phyloP scores from a whole-genome alignment of 2,888 invertebrate genomes.

The Coelopa pilipes region DNA sequence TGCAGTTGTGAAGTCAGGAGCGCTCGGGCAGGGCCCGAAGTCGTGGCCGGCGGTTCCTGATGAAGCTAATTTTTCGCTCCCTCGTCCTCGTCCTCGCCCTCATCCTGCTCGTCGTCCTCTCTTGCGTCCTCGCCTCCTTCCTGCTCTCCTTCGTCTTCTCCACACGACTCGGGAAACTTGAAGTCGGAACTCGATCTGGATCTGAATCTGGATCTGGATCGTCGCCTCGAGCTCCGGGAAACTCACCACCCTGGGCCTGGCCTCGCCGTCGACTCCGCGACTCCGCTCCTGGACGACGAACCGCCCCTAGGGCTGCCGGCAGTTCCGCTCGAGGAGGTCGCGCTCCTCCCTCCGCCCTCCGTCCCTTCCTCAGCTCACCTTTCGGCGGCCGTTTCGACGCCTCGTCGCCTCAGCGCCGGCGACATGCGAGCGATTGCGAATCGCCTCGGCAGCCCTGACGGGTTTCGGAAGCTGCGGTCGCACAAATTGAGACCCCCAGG shows the following conservation, averaged over 20 bases:
- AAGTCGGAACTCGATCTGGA: no score
- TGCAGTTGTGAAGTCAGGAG: not conserved
- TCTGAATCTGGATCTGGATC: not conserved
- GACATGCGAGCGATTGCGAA: slow-evolving; percentile 54
- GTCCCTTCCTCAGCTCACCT: not conserved
- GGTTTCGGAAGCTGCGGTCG: slow-evolving; percentile 66
- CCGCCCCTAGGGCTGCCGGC: slow-evolving; percentile 4
- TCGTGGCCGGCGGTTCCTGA: no score
- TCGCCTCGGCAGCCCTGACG: slow-evolving; percentile 45
- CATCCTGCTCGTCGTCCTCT: no score
- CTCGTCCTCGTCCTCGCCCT: no score
- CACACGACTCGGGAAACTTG: no score
- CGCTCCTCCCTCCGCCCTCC: slow-evolving; percentile 24
- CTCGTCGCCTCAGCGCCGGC: slow-evolving; percentile 40
- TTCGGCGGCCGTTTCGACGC: not conserved
- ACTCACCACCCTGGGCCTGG: not conserved
- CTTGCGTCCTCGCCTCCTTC: no score
- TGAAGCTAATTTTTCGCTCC: no score
- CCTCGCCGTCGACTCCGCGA: not conserved
- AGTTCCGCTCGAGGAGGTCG: slow-evolving; percentile 59
- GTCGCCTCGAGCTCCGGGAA: no score
- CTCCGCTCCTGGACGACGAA: slow-evolving; percentile 1
- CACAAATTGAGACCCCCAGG: slow-evolving; percentile 20
- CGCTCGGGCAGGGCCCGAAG: not conserved
- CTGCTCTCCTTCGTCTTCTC: no score